Conservation (phyloP, 2,113 vertebrate species). For the Microcebus murinus region DNA sequence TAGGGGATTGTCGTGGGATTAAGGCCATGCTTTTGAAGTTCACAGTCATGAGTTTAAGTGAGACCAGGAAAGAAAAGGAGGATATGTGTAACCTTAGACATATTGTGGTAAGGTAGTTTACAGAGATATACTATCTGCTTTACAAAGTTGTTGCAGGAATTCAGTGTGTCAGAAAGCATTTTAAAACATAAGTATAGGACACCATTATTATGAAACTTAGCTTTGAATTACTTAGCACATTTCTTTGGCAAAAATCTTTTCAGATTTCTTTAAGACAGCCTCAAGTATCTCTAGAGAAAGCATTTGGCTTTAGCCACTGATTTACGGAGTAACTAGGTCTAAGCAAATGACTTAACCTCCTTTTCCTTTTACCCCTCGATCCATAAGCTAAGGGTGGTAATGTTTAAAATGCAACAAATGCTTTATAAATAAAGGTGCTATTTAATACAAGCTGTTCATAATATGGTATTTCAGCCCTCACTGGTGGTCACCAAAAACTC, state of each 20-base stretch:
- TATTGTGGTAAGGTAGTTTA: neutral
- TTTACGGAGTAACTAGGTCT: slow-evolving; percentile 35
- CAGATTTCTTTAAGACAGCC: slow-evolving; percentile 42
- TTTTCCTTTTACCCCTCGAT: slow-evolving; percentile 43
- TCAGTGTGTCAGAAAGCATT: slow-evolving; percentile 41
- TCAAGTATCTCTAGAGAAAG: slow-evolving; percentile 32
- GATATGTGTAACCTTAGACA: neutral
- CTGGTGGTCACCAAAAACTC: neutral
- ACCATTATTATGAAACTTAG: slow-evolving; percentile 38
- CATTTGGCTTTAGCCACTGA: slow-evolving; percentile 36
- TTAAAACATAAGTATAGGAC: neutral
- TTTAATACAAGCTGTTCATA: neutral
- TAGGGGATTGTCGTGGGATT: neutral
- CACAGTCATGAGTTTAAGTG: neutral
- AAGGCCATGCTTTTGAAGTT: neutral
- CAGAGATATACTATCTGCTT: neutral
- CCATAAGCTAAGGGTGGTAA: neutral
- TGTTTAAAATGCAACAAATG: slow-evolving; percentile 42
- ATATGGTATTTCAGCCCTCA: neutral
- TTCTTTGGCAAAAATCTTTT: slow-evolving; percentile 56
- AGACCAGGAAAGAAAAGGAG: neutral
- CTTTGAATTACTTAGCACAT: slow-evolving; percentile 67
- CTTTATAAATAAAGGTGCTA: slow-evolving; percentile 27
- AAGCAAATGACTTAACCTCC: slow-evolving; percentile 24
- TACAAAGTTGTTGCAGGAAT: neutral